Evolutionary conservation across 92 coral and sea anemone species (phyloP).

Genomic region (Siderastrea siderea): DNA sequence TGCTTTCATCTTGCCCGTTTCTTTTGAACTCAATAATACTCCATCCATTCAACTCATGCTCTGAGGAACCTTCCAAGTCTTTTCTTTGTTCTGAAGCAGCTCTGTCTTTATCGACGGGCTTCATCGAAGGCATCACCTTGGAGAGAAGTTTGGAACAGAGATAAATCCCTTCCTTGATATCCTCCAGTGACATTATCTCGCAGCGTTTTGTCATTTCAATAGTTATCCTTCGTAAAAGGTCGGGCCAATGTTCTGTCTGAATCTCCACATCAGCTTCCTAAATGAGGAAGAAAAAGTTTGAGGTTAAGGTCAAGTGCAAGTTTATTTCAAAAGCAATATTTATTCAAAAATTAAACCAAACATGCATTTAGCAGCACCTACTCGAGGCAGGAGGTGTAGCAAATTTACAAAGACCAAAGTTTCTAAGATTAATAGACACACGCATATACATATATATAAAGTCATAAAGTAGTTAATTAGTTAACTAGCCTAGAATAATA

Average conservation of each 20-base stretch:
- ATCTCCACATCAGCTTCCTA: slow-evolving; percentile 97
- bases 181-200: slow-evolving; percentile 79
- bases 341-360: too few species aligned
- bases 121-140: slow-evolving; percentile 96
- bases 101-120: slow-evolving; percentile 47
- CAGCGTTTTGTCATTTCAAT: slow-evolving; percentile 93
- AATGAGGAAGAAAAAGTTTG: not conserved
- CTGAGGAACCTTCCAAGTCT: slow-evolving; percentile 47
- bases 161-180: slow-evolving; percentile 88
- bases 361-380: too few species aligned
- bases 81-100: slow-evolving; percentile 31
- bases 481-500: too few species aligned
- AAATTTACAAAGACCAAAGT: too few species aligned
- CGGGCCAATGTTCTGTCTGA: slow-evolving; percentile 98
- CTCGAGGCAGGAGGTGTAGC: too few species aligned
- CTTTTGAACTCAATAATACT: slow-evolving; percentile 37
- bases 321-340: too few species aligned
- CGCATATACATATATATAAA: too few species aligned
- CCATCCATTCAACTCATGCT: slow-evolving; percentile 45
- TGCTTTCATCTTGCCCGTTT: not conserved
- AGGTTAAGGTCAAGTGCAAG: too few species aligned
- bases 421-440: too few species aligned
- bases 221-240: slow-evolving; percentile 82
- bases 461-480: too few species aligned
- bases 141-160: slow-evolving; percentile 96